Conservation (phyloP, 2,797 vertebrate genomes). For the Amblyopsis hoosieri region DNA sequence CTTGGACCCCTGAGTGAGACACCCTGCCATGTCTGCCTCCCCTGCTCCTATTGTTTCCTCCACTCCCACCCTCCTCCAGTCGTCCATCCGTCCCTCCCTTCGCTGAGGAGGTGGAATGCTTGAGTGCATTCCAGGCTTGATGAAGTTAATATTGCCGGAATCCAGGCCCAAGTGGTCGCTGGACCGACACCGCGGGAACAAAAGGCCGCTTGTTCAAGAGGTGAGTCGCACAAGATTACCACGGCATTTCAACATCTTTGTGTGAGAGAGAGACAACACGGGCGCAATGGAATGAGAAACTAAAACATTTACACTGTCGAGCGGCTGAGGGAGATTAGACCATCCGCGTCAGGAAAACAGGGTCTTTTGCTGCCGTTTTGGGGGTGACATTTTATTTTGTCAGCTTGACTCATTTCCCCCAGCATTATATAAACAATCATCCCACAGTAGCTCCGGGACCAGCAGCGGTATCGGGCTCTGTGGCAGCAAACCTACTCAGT, state of each 20-base stretch:
- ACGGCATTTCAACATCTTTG: constrained; percentile 56
- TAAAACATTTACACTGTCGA: constrained; percentile 37
- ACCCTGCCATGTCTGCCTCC: constrained; percentile 39
- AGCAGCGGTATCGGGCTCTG: not conserved
- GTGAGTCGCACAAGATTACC: constrained; percentile 71
- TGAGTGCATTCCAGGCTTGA: constrained; percentile 86
- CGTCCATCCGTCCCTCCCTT: constrained; percentile 70
- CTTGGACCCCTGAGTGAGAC: constrained; percentile 36
- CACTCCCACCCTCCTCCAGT: constrained; percentile 53
- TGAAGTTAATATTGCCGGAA: constrained; percentile 89
- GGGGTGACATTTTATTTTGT: constrained; percentile 4
- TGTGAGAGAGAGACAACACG: constrained; percentile 30
- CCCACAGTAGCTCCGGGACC: not conserved
- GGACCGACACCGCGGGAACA: constrained; percentile 82
- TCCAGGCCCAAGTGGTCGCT: constrained; percentile 75
- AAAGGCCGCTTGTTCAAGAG: constrained; percentile 76
- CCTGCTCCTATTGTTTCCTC: constrained; percentile 21
- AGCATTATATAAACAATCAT: constrained; percentile 19
- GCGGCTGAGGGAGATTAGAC: constrained; percentile 51
- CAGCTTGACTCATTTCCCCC: constrained; percentile 10
- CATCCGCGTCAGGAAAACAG: constrained; percentile 24
- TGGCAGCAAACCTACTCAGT: too few relatives aligned
- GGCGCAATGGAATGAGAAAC: constrained; percentile 8
- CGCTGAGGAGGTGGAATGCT: constrained; percentile 79
- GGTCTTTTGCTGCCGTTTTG: constrained; percentile 9